Evolutionary conservation across 2,113 vertebrate species (phyloP), one percentile per base, ranked within the genome.

Genomic region (Butorides virescens): DNA sequence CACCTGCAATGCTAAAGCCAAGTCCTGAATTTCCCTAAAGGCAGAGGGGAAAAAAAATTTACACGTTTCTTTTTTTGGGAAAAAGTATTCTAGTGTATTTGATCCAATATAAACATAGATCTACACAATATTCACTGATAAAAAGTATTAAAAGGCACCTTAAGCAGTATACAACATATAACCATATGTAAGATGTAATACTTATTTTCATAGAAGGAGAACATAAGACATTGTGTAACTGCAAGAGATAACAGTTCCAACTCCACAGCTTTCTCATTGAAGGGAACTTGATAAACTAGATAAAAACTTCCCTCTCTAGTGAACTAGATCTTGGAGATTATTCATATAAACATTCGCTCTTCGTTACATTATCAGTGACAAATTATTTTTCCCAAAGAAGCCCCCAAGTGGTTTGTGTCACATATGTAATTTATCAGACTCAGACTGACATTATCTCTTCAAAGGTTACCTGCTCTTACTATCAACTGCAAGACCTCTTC

Each of bases 1-100:
- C 99, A 68, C 99, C 99, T 18, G 99, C 99, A 93, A 99, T 99
- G 98, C 99, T 99, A 97, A 99, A 99, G 95, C 99, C 99, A 96
- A 99, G 99, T n/a, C 99, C 99, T 15, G 99, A 99, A 98, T 99
- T 99, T 32, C 99, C 99, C 99, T 99, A 86, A 47, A 91, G 46
- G 36, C 0, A 89, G 56, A 91, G 5, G 8, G 3, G 27, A 3
- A 37, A 65, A 52, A 80, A n/a, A 32, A 42, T 2, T 10, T 47
- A 92, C 3, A 32, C 13, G 11, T 52, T 75, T 74, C 25, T 65
- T 66, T 76, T 67, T 2, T 1, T 1, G 20, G 10, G 11, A 36
- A 68, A 86, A 84, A 4, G 46, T 30, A 52, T 20, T 46, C 25
- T 50, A n/a, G 5, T 34, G 23, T 29, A 75, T 25, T 8, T 78